phyloP scores from a whole-genome alignment of 2,113 vertebrate species.

The Melospiza melodia region DNA sequence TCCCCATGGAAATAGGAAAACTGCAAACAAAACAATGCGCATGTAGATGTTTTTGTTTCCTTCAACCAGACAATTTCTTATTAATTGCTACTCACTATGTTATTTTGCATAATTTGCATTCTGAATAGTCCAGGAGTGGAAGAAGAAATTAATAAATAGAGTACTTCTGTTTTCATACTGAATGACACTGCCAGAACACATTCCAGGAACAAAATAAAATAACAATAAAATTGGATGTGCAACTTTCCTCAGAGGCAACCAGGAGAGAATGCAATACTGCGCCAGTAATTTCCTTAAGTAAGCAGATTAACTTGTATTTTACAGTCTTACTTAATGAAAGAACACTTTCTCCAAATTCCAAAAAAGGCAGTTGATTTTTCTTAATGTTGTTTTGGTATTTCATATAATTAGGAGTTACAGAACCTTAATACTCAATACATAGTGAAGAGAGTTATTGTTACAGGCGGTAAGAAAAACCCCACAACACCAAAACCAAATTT shows the following conservation, averaged over 20 bases:
- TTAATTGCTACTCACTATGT: background rate
- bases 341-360: background rate
- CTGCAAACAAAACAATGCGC: background rate
- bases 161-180: background rate
- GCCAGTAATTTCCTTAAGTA: background rate
- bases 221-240: background rate
- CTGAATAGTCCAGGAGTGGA: background rate
- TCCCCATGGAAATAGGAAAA: background rate
- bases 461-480: fast-evolving
- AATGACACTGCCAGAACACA: background rate
- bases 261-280: background rate
- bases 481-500: background rate
- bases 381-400: background rate
- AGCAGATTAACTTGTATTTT: background rate
- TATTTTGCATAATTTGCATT: conserved; percentile 25
- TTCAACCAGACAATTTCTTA: background rate
- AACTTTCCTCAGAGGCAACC: background rate
- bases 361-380: background rate
- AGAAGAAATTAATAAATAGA: background rate
- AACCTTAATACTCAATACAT: background rate
- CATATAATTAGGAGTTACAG: background rate
- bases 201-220: background rate
- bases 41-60: background rate
- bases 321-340: background rate
- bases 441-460: background rate